Percentiles rank a stretch among this genome's conserved stretches.
phyloP scores from a whole-genome alignment of 2,113 vertebrate species.

The Epinephelus cyanopodus region DNA sequence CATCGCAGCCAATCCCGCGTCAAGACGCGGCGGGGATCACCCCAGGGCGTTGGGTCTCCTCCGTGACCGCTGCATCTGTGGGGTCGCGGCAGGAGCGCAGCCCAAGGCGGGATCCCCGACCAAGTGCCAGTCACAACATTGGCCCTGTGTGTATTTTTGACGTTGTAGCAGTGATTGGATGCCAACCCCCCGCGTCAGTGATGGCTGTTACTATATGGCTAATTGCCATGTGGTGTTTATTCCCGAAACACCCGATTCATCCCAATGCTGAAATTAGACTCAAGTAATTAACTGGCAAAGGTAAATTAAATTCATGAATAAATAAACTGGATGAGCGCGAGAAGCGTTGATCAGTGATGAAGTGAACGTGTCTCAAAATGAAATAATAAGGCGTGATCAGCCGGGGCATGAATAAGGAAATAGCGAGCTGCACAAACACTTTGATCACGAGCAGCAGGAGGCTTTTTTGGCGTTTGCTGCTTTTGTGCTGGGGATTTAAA shows the following conservation, averaged over 20 bases:
- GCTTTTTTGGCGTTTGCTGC: neutral
- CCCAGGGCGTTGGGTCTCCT: constrained; percentile 50
- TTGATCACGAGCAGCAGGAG: constrained; percentile 49
- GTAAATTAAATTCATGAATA: constrained; percentile 53
- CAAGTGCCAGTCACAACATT: constrained; percentile 65
- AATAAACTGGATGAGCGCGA: constrained; percentile 32
- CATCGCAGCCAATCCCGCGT: constrained; percentile 63
- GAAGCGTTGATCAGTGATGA: constrained; percentile 37
- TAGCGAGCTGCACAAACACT: neutral
- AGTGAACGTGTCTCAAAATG: constrained; percentile 12
- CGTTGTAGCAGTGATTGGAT: constrained; percentile 61
- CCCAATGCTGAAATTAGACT: constrained; percentile 30
- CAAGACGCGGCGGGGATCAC: constrained; percentile 5
- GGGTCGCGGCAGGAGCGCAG: constrained; percentile 20
- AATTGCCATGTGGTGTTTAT: constrained; percentile 49
- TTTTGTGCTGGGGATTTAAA: neutral
- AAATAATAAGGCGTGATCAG: constrained; percentile 46
- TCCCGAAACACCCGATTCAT: constrained; percentile 39
- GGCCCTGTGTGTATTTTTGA: constrained; percentile 37
- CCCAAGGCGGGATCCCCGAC: constrained; percentile 37
- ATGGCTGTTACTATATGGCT: constrained; percentile 32
- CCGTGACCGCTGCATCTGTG: constrained; percentile 59
- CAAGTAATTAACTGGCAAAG: constrained; percentile 50
- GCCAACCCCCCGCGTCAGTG: neutral
- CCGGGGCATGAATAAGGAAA: constrained; percentile 6